Percentiles rank a stretch among this genome's conserved stretches.
These are phyloP conservation scores for Phocoena phocoena DNA, from an alignment of 2,113 vertebrate species.

Conservation along the genomic window DNA sequence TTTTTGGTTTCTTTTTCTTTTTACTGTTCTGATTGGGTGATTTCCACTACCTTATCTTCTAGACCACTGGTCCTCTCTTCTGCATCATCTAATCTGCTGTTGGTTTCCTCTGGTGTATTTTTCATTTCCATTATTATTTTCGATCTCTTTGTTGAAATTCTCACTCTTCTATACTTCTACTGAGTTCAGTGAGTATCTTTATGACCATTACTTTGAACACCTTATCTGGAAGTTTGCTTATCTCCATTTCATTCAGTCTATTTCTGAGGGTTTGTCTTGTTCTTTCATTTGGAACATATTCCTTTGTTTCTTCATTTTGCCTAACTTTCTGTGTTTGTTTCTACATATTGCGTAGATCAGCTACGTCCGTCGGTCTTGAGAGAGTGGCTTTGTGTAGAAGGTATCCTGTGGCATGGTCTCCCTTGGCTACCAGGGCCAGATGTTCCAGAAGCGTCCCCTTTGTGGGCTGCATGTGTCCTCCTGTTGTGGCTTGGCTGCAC, in stretches of 20 bases:
- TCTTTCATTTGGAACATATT: background rate
- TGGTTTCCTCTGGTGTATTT: background rate
- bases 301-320: background rate
- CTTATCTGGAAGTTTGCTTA: background rate
- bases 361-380: background rate
- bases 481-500: no score
- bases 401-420: background rate
- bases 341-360: background rate
- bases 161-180: background rate
- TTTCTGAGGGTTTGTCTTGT: background rate
- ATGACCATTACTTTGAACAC: background rate
- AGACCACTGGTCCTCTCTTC: background rate
- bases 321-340: background rate
- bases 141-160: background rate
- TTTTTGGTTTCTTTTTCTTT: background rate
- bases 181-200: background rate
- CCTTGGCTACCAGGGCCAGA: background rate
- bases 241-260: background rate
- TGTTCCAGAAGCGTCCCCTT: background rate
- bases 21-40: background rate
- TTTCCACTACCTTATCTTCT: background rate
- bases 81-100: background rate
- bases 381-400: background rate
- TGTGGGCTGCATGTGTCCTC: background rate
- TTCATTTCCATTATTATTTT: background rate